Conservation (phyloP, 2,888 invertebrate species). For the Drosophila putrida region DNA sequence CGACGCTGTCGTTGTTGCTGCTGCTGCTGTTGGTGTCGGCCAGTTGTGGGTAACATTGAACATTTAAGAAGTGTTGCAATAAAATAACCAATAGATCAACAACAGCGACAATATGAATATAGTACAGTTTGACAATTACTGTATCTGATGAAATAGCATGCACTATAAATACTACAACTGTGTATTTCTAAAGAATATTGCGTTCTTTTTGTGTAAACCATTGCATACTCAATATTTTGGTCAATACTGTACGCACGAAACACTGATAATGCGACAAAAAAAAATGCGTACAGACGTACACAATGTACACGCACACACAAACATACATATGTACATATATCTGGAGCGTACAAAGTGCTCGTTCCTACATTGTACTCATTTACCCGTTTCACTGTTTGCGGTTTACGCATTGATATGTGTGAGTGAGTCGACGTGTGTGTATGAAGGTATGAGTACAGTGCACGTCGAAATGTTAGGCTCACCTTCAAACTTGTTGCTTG, state of each 20-base stretch:
- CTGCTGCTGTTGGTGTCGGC: slow-evolving; percentile 51
- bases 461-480: slow-evolving; percentile 52
- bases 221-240: slow-evolving; percentile 53
- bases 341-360: slow-evolving; percentile 53
- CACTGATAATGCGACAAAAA: slow-evolving; percentile 46
- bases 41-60: slow-evolving; percentile 75
- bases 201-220: slow-evolving; percentile 40
- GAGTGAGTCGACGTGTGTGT: slow-evolving; percentile 4
- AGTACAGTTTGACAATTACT: slow-evolving; percentile 37
- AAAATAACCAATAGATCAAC: slow-evolving; percentile 73
- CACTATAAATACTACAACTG: background rate
- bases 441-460: slow-evolving; percentile 44
- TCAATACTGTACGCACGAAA: slow-evolving; percentile 43
- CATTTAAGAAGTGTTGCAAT: slow-evolving; percentile 80
- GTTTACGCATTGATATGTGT: slow-evolving; percentile 12
- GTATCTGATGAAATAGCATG: slow-evolving; percentile 41
- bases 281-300: slow-evolving; percentile 33
- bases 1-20: slow-evolving; percentile 45
- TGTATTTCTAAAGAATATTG: slow-evolving; percentile 34
- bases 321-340: slow-evolving; percentile 22
- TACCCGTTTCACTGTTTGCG: slow-evolving; percentile 31
- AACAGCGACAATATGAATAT: slow-evolving; percentile 54
- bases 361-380: slow-evolving; percentile 57
- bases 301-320: slow-evolving; percentile 30
- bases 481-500: slow-evolving; percentile 57